Base-by-base conservation (phyloP, 2,113 vertebrate genomes). In the Campylomormyrus tamandua region DNA sequence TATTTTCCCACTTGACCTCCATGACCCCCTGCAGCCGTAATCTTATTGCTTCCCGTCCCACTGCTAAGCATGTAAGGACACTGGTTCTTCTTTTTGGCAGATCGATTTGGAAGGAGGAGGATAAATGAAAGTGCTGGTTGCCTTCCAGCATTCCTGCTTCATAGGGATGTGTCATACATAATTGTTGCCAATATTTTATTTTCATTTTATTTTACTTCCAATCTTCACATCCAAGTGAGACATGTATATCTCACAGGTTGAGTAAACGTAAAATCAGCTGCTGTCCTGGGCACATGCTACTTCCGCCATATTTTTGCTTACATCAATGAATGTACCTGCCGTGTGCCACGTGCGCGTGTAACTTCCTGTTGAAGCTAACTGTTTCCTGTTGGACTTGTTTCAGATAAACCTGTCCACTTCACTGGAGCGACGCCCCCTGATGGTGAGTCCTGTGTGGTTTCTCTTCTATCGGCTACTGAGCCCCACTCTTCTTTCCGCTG, bases 371-470 rank as follows among this genome's bases (percentile, higher is more conserved):
- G 45, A 91, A 85, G 94, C 90, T 94, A 93, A 92, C 89, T 89
- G 84, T 90, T 90, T 91, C 80, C 92, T 92, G 92, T 90, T 84
- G 84, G 10, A 35, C 88, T 56, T 56, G 19, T 89, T 96, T 88
- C 96, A 99, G 98, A 99, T 95, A 99, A 99, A 94, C 98, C 98
- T 84, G 96, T 96, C 90, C 97, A 97, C 92, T 98, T 98, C 92
- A 95, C 97, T 0, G 95, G 96, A 46, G 94, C 95, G 0, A 95
- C 95, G 83, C 93, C 96, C 92, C 96, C 96, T 88, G 98, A 99
- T 95, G 98, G 98, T 99, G 93, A 99, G 98, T 98, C 93, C 92
- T 92, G 89, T 11, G n/a, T n/a, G 42, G 8, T 84, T 84, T 84
- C 53, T 7, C 46, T 10, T 49, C n/a, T 50, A 11, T 70, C 24